phyloP scores from a whole-genome alignment of 2,797 vertebrate species.

The Sebastes reedi region DNA sequence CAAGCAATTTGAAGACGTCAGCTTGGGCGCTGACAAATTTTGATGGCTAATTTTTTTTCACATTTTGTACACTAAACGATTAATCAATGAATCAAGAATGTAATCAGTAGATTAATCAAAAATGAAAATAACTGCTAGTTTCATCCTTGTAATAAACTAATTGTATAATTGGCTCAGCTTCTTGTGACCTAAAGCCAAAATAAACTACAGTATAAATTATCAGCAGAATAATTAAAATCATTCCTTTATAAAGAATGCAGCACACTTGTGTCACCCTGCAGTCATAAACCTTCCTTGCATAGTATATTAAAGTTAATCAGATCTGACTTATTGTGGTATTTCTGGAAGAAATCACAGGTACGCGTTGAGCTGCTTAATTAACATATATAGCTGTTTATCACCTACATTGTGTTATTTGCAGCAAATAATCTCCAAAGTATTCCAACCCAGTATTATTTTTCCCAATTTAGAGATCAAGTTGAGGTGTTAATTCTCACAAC shows the following conservation, averaged over 20 bases:
- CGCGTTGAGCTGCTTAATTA: background rate
- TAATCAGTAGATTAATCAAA: background rate
- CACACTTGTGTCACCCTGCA: slow-evolving; percentile 48
- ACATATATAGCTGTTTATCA: background rate
- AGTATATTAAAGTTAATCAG: background rate
- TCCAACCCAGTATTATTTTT: background rate
- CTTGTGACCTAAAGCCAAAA: slow-evolving; percentile 43
- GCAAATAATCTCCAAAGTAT: background rate
- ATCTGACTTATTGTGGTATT: background rate
- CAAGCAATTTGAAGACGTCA: background rate
- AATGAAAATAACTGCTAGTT: background rate
- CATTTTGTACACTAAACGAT: background rate
- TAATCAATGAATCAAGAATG: background rate
- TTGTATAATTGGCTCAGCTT: slow-evolving; percentile 52
- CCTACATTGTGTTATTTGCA: background rate
- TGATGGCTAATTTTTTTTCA: background rate
- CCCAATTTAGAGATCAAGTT: slow-evolving; percentile 1
- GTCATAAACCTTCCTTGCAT: slow-evolving; percentile 24
- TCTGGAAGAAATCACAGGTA: background rate
- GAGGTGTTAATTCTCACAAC: slow-evolving; percentile 11
- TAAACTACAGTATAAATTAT: slow-evolving; percentile 38
- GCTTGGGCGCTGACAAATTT: too few relatives aligned
- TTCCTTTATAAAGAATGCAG: slow-evolving; percentile 15
- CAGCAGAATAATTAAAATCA: slow-evolving; percentile 18
- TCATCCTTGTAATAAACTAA: slow-evolving; percentile 31